phyloP scores from a whole-genome alignment of 2,113 vertebrate genomes.

The Diadophis punctatus region DNA sequence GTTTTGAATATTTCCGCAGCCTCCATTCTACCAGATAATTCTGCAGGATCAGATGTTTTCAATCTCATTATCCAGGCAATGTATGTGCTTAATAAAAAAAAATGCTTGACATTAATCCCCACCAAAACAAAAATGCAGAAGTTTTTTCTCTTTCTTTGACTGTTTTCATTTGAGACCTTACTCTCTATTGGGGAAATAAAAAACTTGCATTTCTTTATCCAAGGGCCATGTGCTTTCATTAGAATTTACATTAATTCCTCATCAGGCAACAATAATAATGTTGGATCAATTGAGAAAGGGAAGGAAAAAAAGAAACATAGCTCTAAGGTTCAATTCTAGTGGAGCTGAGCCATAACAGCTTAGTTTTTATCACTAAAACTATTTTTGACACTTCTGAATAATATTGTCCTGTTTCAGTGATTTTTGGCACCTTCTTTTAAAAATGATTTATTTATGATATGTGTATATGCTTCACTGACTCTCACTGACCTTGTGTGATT shows the following conservation, averaged over 20 bases:
- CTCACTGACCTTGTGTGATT: not conserved
- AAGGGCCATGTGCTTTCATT: slow-evolving; percentile 61
- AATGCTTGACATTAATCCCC: slow-evolving; percentile 48
- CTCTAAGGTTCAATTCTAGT: slow-evolving; percentile 52
- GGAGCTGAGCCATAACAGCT: not conserved
- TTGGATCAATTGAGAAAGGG: slow-evolving; percentile 54
- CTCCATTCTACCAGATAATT: not conserved
- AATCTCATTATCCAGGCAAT: slow-evolving; percentile 44
- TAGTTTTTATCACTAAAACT: not conserved
- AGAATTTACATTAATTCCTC: slow-evolving; percentile 69
- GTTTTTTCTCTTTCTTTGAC: slow-evolving; percentile 42
- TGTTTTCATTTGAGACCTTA: slow-evolving; percentile 65
- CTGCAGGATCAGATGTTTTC: slow-evolving; percentile 29
- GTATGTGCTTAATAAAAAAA: slow-evolving; percentile 48
- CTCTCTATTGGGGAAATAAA: slow-evolving; percentile 64
- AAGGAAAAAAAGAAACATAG: slow-evolving; percentile 46
- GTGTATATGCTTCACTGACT: not conserved
- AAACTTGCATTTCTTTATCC: slow-evolving; percentile 50
- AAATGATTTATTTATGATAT: not conserved
- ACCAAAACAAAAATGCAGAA: slow-evolving; percentile 20
- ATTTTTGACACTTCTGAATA: not conserved
- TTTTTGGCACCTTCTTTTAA: not conserved
- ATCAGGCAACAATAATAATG: slow-evolving; percentile 67
- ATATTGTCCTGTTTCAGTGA: not conserved
- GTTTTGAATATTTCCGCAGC: not conserved